Evolutionary conservation across 2,113 vertebrate species (phyloP).

Genomic region (Rhabdornis inornatus): DNA sequence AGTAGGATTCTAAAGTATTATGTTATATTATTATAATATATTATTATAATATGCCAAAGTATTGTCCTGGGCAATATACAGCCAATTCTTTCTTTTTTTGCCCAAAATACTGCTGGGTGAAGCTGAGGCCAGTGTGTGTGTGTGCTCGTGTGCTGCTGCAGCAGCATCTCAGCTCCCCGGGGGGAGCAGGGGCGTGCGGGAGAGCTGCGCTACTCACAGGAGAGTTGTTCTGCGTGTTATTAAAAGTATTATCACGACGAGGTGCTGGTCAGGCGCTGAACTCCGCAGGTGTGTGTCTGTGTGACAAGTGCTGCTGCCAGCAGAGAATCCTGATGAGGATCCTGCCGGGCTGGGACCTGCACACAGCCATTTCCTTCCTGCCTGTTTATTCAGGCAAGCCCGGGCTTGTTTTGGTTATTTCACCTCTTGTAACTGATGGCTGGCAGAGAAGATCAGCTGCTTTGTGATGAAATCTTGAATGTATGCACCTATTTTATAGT

Average conservation of each 20-base stretch:
- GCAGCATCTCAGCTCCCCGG: not conserved
- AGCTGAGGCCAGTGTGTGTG: not conserved
- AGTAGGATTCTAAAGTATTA: not conserved
- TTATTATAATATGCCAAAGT: not conserved
- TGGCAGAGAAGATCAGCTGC: not conserved
- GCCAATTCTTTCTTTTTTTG: not conserved
- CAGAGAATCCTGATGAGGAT: not conserved
- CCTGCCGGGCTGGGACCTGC: not conserved
- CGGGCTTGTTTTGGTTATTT: not conserved
- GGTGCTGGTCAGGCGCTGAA: not conserved
- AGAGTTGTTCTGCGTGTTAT: not conserved
- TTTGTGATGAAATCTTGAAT: not conserved
- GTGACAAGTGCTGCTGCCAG: not conserved
- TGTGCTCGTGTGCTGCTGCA: fast-evolving
- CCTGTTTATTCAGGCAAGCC: not conserved
- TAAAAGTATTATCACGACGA: not conserved
- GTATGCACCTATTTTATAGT: not conserved
- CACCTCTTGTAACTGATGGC: not conserved
- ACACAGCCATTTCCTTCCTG: not conserved
- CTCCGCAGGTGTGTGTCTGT: not conserved
- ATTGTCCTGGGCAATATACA: not conserved
- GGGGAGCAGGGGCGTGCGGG: not conserved
- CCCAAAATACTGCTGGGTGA: not conserved
- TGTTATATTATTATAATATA: too few relatives aligned
- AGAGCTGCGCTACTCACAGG: fast-evolving